Evolutionary conservation across 2,888 invertebrate species (phyloP), one percentile per base, ranked within the genome.

Genomic region (Scaptomyza tumidula): DNA sequence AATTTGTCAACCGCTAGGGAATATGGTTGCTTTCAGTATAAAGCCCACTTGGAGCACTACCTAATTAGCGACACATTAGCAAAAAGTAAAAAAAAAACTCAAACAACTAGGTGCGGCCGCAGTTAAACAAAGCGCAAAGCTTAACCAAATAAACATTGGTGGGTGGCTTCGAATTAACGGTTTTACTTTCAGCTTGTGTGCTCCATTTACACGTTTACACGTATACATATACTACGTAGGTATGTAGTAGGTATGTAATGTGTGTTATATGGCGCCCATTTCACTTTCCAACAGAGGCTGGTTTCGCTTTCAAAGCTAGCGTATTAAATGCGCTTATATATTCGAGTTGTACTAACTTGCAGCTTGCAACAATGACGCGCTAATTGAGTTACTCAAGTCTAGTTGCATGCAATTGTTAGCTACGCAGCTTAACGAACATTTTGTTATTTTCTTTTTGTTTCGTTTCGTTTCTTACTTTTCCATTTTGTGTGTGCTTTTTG

Each of bases 21-120:
- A 27, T 24, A 39, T 39, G n/a, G 14, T 39, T 14, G 31, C 39
- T 35, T 58, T 54, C 43, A 52, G 46, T 45, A 44, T n/a, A 61
- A 60, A 43, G 68, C 74, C 49, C 59, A 54, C 56, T 56, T 45
- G 44, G 44, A 43, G 45, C 43, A 41, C 59, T 35, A 59, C 63
- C 69, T 83, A 83, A 83, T 83, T 83, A 83, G 80, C 55, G 66
- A 58, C 71, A 72, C 77, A 86, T 82, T 86, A 74, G 77, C 88
- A 49, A 54, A 71, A 43, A n/a, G 27, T 49, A 66, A 66, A 37
- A 10, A n/a, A n/a, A n/a, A n/a, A n/a, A n/a, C n/a, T n/a, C 29
- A 53, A 43, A 2, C 10, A 62, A 58, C 50, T 67, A 61, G 83
- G 88, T 71, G 88, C 88, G 82, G 13, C 54, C 43, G 69, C 65